Conservation (phyloP, 2,113 vertebrate species). For the Oreochromis aureus region DNA sequence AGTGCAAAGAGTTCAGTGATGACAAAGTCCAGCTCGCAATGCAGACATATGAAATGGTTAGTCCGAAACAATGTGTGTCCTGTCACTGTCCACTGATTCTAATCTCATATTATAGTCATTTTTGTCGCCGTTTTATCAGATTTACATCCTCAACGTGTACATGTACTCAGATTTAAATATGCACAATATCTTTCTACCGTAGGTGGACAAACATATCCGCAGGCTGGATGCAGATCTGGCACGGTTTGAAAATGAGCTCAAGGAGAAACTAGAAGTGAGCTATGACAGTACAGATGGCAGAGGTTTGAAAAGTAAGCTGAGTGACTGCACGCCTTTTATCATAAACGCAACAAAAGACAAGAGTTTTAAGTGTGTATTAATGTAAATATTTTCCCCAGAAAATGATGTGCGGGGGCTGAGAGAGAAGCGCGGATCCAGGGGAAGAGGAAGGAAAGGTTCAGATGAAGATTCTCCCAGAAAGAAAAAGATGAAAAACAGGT, state of each 20-base stretch:
- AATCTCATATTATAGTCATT: neutral
- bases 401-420: constrained; percentile 75
- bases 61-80: constrained; percentile 4
- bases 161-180: neutral
- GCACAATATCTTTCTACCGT: neutral
- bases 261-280: constrained; percentile 93
- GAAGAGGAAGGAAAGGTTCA: constrained; percentile 82
- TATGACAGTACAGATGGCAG: constrained; percentile 81
- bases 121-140: neutral
- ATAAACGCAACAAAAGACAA: rapidly evolving
- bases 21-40: constrained; percentile 99
- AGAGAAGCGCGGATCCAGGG: constrained; percentile 85
- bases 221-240: constrained; percentile 93
- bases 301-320: constrained; percentile 80
- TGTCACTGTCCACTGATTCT: neutral
- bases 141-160: neutral
- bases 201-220: constrained; percentile 98
- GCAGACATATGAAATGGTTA: constrained; percentile 99
- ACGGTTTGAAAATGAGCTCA: constrained; percentile 93
- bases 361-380: neutral
- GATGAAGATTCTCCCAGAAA: constrained; percentile 93
- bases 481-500: constrained; percentile 94
- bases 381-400: constrained; percentile 66
- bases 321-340: neutral
- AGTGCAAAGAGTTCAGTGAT: constrained; percentile 94